Base-by-base conservation (phyloP, 2,888 invertebrate species). In the Priocnemis perturbator region DNA sequence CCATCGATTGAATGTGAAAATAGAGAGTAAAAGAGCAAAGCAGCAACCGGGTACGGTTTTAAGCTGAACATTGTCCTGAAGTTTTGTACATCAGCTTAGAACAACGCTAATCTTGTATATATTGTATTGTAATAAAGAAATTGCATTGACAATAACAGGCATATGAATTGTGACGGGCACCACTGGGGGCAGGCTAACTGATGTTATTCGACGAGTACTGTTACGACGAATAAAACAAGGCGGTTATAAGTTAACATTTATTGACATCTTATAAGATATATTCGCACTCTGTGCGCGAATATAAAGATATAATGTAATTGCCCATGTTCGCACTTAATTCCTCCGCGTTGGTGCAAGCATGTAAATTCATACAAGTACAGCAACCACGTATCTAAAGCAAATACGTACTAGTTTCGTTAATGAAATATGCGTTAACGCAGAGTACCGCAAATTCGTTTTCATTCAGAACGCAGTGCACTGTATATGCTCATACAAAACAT, bases 121-220 rank as follows among this genome's bases (percentile, higher is more conserved):
- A 85, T 80, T 83, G 74, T 81, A 85, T 81, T 84, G 84, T 85
- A 85, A 85, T 85, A 84, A 85, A 85, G 76, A 81, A 82, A 80
- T 65, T 75, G 74, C 77, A 85, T 81, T 81, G 81, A 85, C 80
- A 85, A 82, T 77, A 80, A 77, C 64, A 67, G 64, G 52, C 56
- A 45, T 26, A n/a, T 69, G 45, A 60, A 67, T 69, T 19, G 58
- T 37, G 37, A 37, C 2, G 1, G 37, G 11, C 37, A 11, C 14
- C 37, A 11, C 37, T 9, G 37, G 14, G 2, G 37, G 37, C 37
- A 37, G 1, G 7, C 11, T 1, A 47, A 37, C 14, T 59, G 57
- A 30, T 57, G n/a, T 20, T 44, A 53, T 53, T 3, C 15, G n/a
- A 9, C n/a, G 21, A 3, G 21, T 55, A 21, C 21, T 2, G 23